These are phyloP conservation scores for Eulithis testata DNA, from an alignment of 2,888 invertebrate species.

Conservation along the genomic window DNA sequence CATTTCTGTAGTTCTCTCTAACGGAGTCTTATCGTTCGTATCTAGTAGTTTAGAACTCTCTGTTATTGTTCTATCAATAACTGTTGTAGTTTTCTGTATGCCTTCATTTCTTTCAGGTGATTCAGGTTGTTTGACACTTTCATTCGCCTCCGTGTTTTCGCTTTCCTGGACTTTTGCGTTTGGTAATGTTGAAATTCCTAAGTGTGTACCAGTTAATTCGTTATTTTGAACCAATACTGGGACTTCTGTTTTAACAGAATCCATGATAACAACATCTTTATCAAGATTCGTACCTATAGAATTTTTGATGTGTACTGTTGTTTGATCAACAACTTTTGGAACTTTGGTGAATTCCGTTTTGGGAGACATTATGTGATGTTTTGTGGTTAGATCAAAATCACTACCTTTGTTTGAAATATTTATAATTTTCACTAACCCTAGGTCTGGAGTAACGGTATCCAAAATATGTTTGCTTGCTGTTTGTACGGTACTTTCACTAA, in stretches of 20 bases:
- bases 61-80: neutral
- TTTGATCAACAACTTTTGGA: neutral
- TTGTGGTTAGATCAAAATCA: neutral
- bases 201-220: slow-evolving; percentile 17
- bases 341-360: slow-evolving; percentile 7
- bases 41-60: neutral
- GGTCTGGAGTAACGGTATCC: neutral
- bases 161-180: neutral
- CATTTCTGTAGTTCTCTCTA: slow-evolving; percentile 10
- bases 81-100: neutral
- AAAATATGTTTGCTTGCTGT: neutral
- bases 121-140: slow-evolving; percentile 16
- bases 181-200: slow-evolving; percentile 23
- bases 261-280: slow-evolving; percentile 4
- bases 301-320: neutral
- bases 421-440: neutral
- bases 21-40: neutral
- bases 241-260: slow-evolving; percentile 9
- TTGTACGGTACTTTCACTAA: neutral
- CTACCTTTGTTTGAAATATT: slow-evolving; percentile 2
- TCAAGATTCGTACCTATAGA: slow-evolving; percentile 5
- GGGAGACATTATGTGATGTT: too few relatives aligned
- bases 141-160: slow-evolving; percentile 11
- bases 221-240: slow-evolving; percentile 13
- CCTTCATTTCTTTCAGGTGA: neutral